Base-by-base conservation (phyloP, 2,888 invertebrate genomes). In the Heteropelma amictum region DNA sequence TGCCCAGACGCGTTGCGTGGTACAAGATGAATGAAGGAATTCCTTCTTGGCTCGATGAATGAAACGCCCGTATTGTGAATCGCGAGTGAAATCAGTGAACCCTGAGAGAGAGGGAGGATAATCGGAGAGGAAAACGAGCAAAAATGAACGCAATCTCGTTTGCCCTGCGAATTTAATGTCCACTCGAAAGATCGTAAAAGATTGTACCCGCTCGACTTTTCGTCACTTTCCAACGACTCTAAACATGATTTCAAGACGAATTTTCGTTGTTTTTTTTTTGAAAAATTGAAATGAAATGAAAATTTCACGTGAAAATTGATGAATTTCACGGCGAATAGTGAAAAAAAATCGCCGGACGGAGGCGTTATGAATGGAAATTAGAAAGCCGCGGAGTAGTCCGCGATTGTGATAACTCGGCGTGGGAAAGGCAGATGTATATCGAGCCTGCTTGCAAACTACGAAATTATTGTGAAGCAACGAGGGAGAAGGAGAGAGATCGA, bases 381-480 rank as follows among this genome's bases (percentile, higher is more conserved):
- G 61, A 64, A 40, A 64, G 63, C 28, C 28, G 26, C 6, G 47
- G 23, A 35, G 51, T 63, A n/a, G 19, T 10, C 17, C n/a, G 10
- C 63, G 63, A 63, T 51, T 28, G 14, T 14, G 56, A 23, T 49
- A 26, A n/a, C 38, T 35, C 40, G 49, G 58, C 51, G 69, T 69
- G 73, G 58, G 68, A 73, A 69, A 58, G 21, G 12, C 35, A 45
- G 73, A 69, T 64, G 51, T 40, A 64, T 69, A 69, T 58, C 63
- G 51, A 33, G 49, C 47, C 42, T 30, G 30, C 5, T 23, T n/a
- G 21, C 23, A 23, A 42, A 23, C 19, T 21, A 61, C 17, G 19
- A 28, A 17, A 19, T 14, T 56, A 73, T 68, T 23, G 40, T 17
- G 14, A 26, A 38, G 49, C 58, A 12, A 6, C 12, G 33, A 45